Evolutionary conservation across 2,113 vertebrate species (phyloP), one percentile per base, ranked within the genome.

Genomic region (Takifugu bimaculatus): DNA sequence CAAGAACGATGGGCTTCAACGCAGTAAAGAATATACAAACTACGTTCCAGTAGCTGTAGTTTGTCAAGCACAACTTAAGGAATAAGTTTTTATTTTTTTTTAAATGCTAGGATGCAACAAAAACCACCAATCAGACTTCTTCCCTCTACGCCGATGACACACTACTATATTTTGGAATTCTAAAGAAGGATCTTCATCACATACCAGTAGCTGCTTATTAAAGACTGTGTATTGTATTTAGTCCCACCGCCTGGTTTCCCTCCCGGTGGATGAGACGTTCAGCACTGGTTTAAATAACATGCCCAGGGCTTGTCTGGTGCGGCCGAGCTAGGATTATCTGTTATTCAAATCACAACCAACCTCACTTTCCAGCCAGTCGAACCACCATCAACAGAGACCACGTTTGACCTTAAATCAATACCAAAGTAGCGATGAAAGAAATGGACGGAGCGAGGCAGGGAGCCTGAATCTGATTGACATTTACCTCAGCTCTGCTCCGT

Each of bases 371-470:
- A 68, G 32, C 45, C 25, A 48, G 44, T 26, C 50, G 15, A 20
- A 20, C 20, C 28, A 72, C 70, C 65, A 39, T 74, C 78, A 60
- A 57, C 53, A 75, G 74, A 80, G 54, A 78, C 67, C 64, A 57
- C 63, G 65, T 64, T 68, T 72, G 52, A 58, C 55, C 69, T 75
- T 74, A 69, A 76, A 80, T 84, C 78, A 81, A 81, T 81, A 72
- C 25, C 51, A 72, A 74, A 67, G 75, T 62, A 57, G 47, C 47
- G 56, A 57, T 45, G 63, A 66, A 59, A 70, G 49, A 53, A 62
- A 65, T 4, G 6, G 65, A 65, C 13, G 39, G 42, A 73, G 20
- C 11, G 15, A 60, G 5, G 15, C 14, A 67, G 52, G 48, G 27
- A 57, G 49, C 50, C 56, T 48, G 47, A 80, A 71, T 74, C 64